Conservation (phyloP, 2,888 invertebrate genomes). For the Pachycephus smyrnensis region DNA sequence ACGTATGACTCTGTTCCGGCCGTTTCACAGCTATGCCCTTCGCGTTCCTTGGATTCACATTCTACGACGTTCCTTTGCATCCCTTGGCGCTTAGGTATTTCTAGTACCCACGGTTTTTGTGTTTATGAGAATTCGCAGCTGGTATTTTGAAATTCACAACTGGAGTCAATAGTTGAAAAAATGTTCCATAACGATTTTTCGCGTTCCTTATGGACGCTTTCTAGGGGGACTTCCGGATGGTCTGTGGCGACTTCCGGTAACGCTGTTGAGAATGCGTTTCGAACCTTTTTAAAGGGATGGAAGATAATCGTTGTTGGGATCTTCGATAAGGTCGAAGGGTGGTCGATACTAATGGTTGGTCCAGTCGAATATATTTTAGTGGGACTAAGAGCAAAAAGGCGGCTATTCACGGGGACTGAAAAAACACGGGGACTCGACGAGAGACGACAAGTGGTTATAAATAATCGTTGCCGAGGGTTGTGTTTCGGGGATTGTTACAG, state of each 20-base stretch:
- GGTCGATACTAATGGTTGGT: background rate
- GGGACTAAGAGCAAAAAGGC: background rate
- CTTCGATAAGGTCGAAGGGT: background rate
- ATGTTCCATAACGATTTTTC: background rate
- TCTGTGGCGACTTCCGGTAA: background rate
- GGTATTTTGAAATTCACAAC: no score
- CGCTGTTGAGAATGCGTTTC: background rate
- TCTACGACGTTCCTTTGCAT: background rate
- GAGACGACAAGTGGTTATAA: slow-evolving; percentile 9
- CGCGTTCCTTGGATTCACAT: background rate
- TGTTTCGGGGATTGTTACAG: slow-evolving; percentile 1
- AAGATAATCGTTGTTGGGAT: background rate
- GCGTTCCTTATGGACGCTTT: background rate
- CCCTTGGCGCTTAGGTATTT: background rate
- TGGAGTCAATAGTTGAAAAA: no score
- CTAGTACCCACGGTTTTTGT: no score
- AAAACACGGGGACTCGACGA: slow-evolving; percentile 4
- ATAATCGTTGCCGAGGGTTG: background rate
- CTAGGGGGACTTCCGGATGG: background rate
- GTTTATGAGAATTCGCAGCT: no score
- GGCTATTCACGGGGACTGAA: background rate
- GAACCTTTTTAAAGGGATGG: background rate
- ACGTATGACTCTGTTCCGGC: background rate
- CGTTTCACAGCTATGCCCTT: background rate
- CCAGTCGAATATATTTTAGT: background rate